Evolutionary conservation across 1,140 invertebrate species (phyloP).

Genomic region (Paraescarpia echinospica): DNA sequence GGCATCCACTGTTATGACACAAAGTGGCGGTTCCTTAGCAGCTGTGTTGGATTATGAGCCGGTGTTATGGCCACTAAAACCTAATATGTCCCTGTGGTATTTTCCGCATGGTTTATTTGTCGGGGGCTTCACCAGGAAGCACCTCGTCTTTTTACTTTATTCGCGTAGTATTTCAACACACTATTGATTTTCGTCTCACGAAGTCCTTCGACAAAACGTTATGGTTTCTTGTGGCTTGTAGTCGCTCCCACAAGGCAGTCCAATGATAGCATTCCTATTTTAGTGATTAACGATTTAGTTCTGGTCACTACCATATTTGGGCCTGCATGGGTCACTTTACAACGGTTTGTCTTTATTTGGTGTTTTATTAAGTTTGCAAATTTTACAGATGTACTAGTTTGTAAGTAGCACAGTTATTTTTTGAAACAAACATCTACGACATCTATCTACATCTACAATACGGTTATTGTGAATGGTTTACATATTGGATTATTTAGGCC

Average conservation of each 20-base stretch:
- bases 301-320: not conserved
- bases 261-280: not conserved
- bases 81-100: not conserved
- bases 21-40: not conserved
- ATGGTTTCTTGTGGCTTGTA: not conserved
- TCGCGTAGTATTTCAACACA: not conserved
- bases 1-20: not conserved
- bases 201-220: not conserved
- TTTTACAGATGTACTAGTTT: not conserved
- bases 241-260: not conserved
- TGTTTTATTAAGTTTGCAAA: not conserved
- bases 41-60: not conserved
- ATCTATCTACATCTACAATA: no score
- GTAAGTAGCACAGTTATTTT: no score
- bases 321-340: not conserved
- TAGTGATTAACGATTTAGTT: not conserved
- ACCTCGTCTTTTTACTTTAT: not conserved
- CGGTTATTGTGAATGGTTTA: no score
- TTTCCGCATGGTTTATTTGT: not conserved
- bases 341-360: not conserved
- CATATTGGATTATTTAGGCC: no score
- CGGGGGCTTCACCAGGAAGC: not conserved
- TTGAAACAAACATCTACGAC: no score
- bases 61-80: not conserved
- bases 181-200: not conserved